These are phyloP conservation scores for Crotalus helleri DNA, from an alignment of 2,113 vertebrate species.

Conservation along the genomic window DNA sequence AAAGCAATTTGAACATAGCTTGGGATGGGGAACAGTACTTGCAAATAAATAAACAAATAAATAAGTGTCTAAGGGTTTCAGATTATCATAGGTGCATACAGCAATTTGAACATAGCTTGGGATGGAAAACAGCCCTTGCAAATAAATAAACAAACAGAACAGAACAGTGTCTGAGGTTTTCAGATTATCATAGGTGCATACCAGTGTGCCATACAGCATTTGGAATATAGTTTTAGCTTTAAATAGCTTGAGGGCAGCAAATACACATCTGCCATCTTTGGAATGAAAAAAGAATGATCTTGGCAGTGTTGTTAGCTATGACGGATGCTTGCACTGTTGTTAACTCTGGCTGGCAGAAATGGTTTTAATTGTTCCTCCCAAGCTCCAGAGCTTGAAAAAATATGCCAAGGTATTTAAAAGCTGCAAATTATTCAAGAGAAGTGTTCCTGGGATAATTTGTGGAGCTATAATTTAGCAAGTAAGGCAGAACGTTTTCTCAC, in stretches of 20 bases:
- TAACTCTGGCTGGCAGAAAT: neutral
- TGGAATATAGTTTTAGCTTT: neutral
- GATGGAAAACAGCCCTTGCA: neutral
- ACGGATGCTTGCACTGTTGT: neutral
- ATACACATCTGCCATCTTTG: neutral
- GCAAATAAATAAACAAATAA: no score
- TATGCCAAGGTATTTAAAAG: neutral
- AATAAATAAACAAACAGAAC: no score
- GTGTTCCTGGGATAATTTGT: neutral
- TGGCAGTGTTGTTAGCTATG: neutral
- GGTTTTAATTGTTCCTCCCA: neutral
- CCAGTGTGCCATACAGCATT: neutral
- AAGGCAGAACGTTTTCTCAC: neutral
- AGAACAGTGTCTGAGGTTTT: neutral
- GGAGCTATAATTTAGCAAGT: neutral
- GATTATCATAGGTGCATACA: neutral
- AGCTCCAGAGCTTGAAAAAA: neutral
- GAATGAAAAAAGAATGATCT: neutral
- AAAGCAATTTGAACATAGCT: neutral
- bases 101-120: neutral
- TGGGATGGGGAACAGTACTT: neutral
- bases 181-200: neutral
- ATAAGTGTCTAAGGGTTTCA: no score
- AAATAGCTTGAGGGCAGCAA: neutral
- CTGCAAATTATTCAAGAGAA: neutral